Base-by-base conservation (phyloP, 2,113 vertebrate species). In the Mandrillus leucophaeus region DNA sequence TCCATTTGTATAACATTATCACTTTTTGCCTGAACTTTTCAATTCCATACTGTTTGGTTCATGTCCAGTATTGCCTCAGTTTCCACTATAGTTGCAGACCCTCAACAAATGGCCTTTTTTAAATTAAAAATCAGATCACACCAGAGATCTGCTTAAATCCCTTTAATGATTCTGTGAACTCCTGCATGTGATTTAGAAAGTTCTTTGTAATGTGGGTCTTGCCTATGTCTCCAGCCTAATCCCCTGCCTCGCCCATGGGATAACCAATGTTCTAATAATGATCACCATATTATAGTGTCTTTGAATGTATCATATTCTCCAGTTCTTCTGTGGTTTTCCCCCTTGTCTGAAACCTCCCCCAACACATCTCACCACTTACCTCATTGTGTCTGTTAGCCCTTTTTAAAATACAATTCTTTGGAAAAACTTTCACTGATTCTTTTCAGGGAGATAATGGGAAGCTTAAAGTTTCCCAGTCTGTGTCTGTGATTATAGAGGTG, bases 111-210 rank as follows among this genome's bases (percentile, higher is more conserved):
- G 10, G 17, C 11, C n/a, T 87, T 93, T 89, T 61, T 64, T 84
- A 92, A 73, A 68, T 55, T 17, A 83, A 96, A 86, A 89, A 20
- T 89, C 35, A 55, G 59, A 79, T 81, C n/a, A 88, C 40, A 93
- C 20, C 18, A 95, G 12, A 61, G 14, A 88, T 18, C 6, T 88
- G 17, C 57, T 86, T 92, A 64, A 76, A 93, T 50, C 86, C 94
- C 38, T 79, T 86, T 40, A 88, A 22, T 68, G 59, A 66, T 82
- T 84, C 43, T 93, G 8, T 6, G 88, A 64, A 80, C 92, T 80
- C 22, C 10, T 94, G 3, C 10, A 13, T 78, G 86, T 48, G 43
- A 87, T 75, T 84, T 90, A 75, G 75, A 79, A 95, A 91, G n/a
- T 70, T 94, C 59, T 86, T 80, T 40, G n/a, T 76, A 35, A 78